These are phyloP conservation scores for Artemia sp. DNA, from an alignment of 2,888 invertebrate species.

Conservation along the genomic window DNA sequence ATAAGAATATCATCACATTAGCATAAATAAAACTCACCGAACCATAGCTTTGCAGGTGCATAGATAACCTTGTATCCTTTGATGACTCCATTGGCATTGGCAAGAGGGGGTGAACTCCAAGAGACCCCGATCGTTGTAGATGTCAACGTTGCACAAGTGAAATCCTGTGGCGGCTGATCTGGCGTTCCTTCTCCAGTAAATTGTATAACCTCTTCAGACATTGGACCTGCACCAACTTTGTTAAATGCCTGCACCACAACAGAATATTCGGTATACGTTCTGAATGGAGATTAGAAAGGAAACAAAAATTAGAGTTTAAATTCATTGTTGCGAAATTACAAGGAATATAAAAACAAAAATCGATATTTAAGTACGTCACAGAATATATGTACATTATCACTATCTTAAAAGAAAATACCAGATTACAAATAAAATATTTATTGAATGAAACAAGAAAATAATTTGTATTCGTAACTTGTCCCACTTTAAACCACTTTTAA, in stretches of 20 bases:
- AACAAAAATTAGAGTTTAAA: slow-evolving; percentile 17
- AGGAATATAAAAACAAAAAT: not conserved
- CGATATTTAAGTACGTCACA: not conserved
- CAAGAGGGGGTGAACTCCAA: slow-evolving; percentile 82
- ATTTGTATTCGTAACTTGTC: not conserved
- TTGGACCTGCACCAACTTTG: slow-evolving; percentile 78
- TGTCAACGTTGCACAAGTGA: slow-evolving; percentile 76
- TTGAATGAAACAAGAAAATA: not conserved
- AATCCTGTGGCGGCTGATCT: slow-evolving; percentile 69
- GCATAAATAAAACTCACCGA: slow-evolving; percentile 46
- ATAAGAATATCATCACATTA: no score
- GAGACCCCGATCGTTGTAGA: slow-evolving; percentile 85
- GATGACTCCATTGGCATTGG: slow-evolving; percentile 80
- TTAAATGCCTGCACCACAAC: slow-evolving; percentile 89
- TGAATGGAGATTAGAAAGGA: slow-evolving; percentile 30
- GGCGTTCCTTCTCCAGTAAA: slow-evolving; percentile 88
- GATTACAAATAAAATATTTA: not conserved
- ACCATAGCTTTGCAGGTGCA: slow-evolving; percentile 78
- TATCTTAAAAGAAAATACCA: not conserved
- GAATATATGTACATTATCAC: not conserved
- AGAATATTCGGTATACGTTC: slow-evolving; percentile 87
- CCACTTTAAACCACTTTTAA: no score
- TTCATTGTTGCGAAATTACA: slow-evolving; percentile 11
- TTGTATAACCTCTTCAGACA: slow-evolving; percentile 69
- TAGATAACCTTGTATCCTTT: slow-evolving; percentile 89